Conservation (phyloP, 2,797 vertebrate genomes). For the Gymnopithys bicolor region DNA sequence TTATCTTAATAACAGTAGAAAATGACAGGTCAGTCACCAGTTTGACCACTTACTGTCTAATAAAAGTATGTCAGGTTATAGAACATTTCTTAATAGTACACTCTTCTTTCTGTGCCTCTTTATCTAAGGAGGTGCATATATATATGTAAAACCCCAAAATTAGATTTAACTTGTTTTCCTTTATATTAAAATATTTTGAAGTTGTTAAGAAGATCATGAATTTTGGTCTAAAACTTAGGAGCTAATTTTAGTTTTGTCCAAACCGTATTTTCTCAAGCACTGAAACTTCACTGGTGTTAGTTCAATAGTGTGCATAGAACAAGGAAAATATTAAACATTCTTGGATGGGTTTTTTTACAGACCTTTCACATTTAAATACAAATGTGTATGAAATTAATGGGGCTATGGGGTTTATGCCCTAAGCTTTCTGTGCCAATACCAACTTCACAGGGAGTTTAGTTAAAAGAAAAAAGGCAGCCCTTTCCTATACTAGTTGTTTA, state of each 20-base stretch:
- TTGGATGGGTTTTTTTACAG: background rate
- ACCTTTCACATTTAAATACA: background rate
- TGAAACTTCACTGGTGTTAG: background rate
- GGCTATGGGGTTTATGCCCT: background rate
- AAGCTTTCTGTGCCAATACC: background rate
- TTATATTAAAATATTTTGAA: background rate
- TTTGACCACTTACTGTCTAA: background rate
- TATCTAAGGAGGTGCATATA: background rate
- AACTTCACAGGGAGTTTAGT: background rate
- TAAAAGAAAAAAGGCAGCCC: background rate
- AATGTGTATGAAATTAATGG: background rate
- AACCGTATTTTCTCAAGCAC: background rate
- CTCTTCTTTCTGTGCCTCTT: background rate
- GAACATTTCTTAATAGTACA: background rate
- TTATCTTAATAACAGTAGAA: background rate
- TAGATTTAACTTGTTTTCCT: background rate
- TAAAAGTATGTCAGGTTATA: background rate
- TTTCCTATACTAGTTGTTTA: background rate
- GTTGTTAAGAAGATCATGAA: background rate
- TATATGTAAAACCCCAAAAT: background rate
- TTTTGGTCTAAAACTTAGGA: background rate
- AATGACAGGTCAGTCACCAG: background rate
- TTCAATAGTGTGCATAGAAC: background rate
- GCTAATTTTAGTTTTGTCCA: background rate
- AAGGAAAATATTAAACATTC: background rate